phyloP scores from a whole-genome alignment of 37 sponge, comb jelly and placozoan species.

The Cliona cf. orientalis region DNA sequence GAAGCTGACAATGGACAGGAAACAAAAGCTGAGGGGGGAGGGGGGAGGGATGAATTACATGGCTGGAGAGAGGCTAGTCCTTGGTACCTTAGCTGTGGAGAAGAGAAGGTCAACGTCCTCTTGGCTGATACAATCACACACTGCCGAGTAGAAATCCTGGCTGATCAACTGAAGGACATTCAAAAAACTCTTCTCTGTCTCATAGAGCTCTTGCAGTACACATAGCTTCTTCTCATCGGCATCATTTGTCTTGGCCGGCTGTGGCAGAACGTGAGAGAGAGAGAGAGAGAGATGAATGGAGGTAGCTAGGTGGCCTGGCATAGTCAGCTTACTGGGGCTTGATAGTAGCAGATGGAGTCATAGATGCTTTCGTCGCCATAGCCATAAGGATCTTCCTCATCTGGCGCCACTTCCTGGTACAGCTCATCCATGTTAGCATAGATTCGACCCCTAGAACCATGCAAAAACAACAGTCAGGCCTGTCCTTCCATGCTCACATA shows the following conservation, averaged over 20 bases:
- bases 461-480: neutral
- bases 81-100: slow-evolving; percentile 12
- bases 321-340: neutral
- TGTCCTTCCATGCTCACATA: neutral
- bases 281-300: neutral
- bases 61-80: neutral
- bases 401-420: slow-evolving; percentile 31
- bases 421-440: slow-evolving; percentile 61
- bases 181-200: slow-evolving; percentile 83
- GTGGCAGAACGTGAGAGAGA: neutral
- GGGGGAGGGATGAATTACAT: neutral
- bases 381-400: slow-evolving; percentile 71
- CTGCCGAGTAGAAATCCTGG: slow-evolving; percentile 47
- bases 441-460: slow-evolving; percentile 18
- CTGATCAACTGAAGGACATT: slow-evolving; percentile 50
- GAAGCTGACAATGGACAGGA: slow-evolving; percentile 29
- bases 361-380: slow-evolving; percentile 82
- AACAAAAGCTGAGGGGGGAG: slow-evolving; percentile 11
- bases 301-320: neutral
- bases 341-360: slow-evolving; percentile 63
- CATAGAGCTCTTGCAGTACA: slow-evolving; percentile 64
- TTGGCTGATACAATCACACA: slow-evolving; percentile 26
- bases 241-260: slow-evolving; percentile 33
- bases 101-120: slow-evolving; percentile 61
- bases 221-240: slow-evolving; percentile 55